phyloP scores from a whole-genome alignment of 2,888 invertebrate genomes.

The Atethmia centrago region DNA sequence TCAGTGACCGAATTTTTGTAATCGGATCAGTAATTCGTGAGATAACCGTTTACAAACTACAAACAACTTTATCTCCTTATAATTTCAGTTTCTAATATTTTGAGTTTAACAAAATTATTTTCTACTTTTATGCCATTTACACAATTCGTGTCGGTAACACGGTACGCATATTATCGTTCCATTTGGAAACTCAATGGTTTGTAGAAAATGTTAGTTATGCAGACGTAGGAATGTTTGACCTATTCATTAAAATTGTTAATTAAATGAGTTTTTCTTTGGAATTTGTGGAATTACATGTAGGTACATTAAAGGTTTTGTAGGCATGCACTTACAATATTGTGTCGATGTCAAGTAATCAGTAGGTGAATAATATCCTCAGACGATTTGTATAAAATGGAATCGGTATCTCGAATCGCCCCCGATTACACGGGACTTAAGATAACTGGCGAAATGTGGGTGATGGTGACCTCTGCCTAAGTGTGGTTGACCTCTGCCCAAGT shows the following conservation, averaged over 20 bases:
- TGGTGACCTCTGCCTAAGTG: too few species aligned
- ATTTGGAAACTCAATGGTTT: neutral
- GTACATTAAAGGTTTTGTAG: neutral
- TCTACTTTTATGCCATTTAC: neutral
- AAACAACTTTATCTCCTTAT: neutral
- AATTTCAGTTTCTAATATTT: neutral
- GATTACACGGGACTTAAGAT: too few species aligned
- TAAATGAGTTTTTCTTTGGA: neutral
- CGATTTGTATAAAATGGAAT: neutral
- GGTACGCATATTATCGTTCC: neutral
- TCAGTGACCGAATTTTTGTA: neutral
- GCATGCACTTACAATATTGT: neutral
- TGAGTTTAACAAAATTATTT: neutral
- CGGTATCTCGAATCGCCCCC: neutral
- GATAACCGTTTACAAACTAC: neutral
- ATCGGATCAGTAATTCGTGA: neutral
- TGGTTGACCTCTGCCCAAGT: too few species aligned
- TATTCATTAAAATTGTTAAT: slow-evolving; percentile 7
- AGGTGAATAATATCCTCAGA: neutral
- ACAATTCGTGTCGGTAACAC: neutral
- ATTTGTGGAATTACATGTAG: neutral
- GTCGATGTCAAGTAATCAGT: neutral
- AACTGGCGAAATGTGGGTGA: too few species aligned
- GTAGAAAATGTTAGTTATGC: slow-evolving; percentile 5
- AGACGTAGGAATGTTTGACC: neutral